Percentiles rank a stretch among this genome's conserved stretches.
These are phyloP conservation scores for Catotricha subobsoleta DNA, from an alignment of 2,888 invertebrate genomes.

Conservation along the genomic window DNA sequence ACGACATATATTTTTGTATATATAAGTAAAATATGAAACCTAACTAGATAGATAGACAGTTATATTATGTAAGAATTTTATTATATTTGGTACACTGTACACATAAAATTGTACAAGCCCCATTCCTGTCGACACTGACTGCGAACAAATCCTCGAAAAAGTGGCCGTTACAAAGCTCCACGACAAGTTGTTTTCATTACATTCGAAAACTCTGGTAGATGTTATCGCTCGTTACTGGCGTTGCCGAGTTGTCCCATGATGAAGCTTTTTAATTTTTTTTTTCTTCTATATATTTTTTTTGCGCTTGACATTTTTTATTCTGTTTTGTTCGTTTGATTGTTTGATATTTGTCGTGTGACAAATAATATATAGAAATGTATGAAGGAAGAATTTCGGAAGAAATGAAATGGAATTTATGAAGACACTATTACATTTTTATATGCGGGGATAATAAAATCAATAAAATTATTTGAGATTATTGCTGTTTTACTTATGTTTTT, in stretches of 20 bases:
- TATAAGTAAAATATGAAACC: too few relatives aligned
- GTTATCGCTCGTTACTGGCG: constrained; percentile 5
- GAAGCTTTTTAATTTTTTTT: not conserved
- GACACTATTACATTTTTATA: not conserved
- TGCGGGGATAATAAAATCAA: not conserved
- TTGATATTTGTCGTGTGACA: too few relatives aligned
- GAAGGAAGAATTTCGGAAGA: not conserved
- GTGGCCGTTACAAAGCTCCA: constrained; percentile 11
- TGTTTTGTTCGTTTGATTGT: not conserved
- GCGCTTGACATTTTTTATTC: not conserved
- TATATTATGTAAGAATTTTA: too few relatives aligned
- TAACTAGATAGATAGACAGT: too few relatives aligned
- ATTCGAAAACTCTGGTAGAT: constrained; percentile 5
- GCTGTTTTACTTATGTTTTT: not conserved
- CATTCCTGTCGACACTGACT: constrained; percentile 1
- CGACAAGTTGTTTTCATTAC: constrained; percentile 14
- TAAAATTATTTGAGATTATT: not conserved
- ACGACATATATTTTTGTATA: too few relatives aligned
- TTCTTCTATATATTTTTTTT: not conserved
- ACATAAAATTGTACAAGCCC: constrained; percentile 5
- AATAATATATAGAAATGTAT: too few relatives aligned
- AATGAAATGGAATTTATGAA: not conserved
- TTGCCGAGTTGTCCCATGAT: not conserved
- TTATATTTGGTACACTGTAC: too few relatives aligned
- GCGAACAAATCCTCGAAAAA: constrained; percentile 3